phyloP scores from a whole-genome alignment of 1,140 invertebrate species.

The Dolichoris vasculosae region DNA sequence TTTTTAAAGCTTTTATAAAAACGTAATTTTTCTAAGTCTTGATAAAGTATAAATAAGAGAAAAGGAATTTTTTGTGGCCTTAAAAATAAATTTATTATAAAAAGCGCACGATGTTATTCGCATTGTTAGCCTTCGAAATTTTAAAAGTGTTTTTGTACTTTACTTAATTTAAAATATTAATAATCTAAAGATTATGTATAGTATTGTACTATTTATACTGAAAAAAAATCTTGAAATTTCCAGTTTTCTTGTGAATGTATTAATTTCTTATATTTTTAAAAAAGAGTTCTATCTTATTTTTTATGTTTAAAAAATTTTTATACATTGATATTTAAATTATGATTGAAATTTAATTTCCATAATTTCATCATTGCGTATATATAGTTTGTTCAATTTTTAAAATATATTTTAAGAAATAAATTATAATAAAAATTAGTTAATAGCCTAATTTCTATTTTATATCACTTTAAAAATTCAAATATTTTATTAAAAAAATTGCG shows the following conservation, averaged over 20 bases:
- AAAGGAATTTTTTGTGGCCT: slow-evolving; percentile 1
- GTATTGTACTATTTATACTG: slow-evolving; percentile 22
- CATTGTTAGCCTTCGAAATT: slow-evolving; percentile 37
- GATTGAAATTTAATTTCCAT: no score
- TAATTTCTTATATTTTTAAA: no score
- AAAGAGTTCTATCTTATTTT: no score
- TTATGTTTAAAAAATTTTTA: no score
- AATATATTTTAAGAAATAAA: no score
- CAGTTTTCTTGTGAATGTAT: not conserved
- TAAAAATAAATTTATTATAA: not conserved
- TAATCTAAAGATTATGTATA: slow-evolving; percentile 19
- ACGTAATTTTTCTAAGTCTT: not conserved
- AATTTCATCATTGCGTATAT: no score
- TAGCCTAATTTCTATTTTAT: no score
- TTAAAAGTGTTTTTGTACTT: slow-evolving; percentile 44
- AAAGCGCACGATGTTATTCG: slow-evolving; percentile 12
- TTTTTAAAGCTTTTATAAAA: not conserved
- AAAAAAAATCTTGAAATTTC: not conserved
- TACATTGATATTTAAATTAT: no score
- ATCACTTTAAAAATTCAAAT: not conserved
- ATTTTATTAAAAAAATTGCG: not conserved
- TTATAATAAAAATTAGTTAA: no score
- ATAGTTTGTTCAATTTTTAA: no score
- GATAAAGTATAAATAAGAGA: not conserved
- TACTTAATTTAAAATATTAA: slow-evolving; percentile 26